A percentile compares a stretch with the other conserved stretches of the same genome.
phyloP scores from a whole-genome alignment of 2,888 invertebrate genomes.

The Acrobasis consociella region DNA sequence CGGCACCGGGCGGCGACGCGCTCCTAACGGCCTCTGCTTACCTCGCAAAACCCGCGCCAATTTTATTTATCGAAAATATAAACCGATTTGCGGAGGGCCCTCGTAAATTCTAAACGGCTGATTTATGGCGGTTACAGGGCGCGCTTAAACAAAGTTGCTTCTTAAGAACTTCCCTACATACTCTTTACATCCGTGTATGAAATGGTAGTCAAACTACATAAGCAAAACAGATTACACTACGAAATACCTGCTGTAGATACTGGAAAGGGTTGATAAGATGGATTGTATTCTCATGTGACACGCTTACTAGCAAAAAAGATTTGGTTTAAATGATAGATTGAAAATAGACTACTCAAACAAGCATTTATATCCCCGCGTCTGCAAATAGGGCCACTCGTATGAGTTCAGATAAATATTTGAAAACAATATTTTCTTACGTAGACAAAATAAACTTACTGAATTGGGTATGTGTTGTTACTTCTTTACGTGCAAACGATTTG shows the following conservation, averaged over 20 bases:
- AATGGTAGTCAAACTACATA: no score
- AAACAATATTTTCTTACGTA: no score
- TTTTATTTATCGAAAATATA: slow-evolving; percentile 84
- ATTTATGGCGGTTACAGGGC: slow-evolving; percentile 79
- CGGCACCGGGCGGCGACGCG: slow-evolving; percentile 66
- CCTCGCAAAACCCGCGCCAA: slow-evolving; percentile 82
- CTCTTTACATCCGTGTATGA: slow-evolving; percentile 47
- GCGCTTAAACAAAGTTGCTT: slow-evolving; percentile 75
- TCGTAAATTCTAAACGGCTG: slow-evolving; percentile 79
- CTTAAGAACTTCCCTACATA: slow-evolving; percentile 65
- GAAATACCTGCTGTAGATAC: no score
- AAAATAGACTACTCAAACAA: slow-evolving; percentile 3
- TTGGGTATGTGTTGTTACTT: no score
- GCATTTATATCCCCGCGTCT: not conserved
- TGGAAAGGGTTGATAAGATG: no score
- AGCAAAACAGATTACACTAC: no score
- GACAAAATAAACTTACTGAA: no score
- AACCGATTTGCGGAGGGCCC: slow-evolving; percentile 81
- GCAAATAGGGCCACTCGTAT: no score
- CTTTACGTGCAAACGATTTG: no score
- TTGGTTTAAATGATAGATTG: slow-evolving; percentile 39
- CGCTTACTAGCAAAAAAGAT: no score
- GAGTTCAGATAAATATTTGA: no score
- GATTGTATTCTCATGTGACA: no score
- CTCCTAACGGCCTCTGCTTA: slow-evolving; percentile 81